Evolutionary conservation across 1,140 invertebrate species (phyloP), one percentile per base, ranked within the genome.

Genomic region (Diprion similis): DNA sequence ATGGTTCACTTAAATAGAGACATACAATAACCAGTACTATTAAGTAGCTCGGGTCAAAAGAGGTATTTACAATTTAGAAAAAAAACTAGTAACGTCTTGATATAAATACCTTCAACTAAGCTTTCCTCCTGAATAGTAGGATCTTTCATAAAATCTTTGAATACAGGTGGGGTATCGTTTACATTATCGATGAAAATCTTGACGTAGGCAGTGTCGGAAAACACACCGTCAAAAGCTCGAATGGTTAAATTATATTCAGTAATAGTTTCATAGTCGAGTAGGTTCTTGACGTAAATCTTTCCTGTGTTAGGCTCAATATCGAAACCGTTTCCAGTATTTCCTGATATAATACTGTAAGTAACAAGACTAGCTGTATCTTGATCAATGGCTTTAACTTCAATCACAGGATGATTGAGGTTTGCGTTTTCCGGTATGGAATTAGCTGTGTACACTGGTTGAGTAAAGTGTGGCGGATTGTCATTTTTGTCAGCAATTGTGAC

Each of bases 401-500:
- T 94, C 1, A 97, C 95, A 24, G 92, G 88, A 68, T 90, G 91
- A 80, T 95, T 95, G 18, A 93, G 91, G 83, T 97, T 95, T 1
- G 94, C 91, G 82, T 95, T 92, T 89, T 98, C 96, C 13, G 92
- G 88, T 65, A 98, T 92, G 19, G 92, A 90, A 78, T 94, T 92
- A 0, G 95, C 94, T 8, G 92, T 89, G 86, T 97, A 97, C 0
- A 91, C 89, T 0, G 89, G 81, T 77, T 93, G 89, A 13, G 92
- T 93, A 84, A 97, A 97, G 75, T 91, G 90, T 0, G 95, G 95
- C 10, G 92, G 90, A 85, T 97, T 97, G 83, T 97, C 97, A 82
- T 97, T 97, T 84, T 95, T 95, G 86, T 98, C 97, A 10, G 94
- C 94, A 67, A 98, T 97, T 81, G 94, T 92, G 75, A 98, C 96